Percentiles rank a stretch among this genome's conserved stretches.
Conservation (phyloP, 1,140 invertebrate genomes). For the Oryzaephilus surinamensis region DNA sequence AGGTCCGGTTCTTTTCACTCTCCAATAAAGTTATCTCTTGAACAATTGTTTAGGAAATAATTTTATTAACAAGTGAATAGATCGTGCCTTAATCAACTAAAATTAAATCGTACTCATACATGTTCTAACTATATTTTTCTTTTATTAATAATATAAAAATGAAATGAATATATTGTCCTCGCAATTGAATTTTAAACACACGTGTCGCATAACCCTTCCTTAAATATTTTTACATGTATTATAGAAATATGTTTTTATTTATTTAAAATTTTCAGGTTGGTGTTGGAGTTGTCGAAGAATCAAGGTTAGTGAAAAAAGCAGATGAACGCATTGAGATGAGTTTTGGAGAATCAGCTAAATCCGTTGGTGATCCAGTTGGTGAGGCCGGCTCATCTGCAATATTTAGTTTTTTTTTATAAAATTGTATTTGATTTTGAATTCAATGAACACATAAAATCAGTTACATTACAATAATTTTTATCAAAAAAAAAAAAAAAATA, state of each 20-base stretch:
- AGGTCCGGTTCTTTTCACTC: too few relatives aligned
- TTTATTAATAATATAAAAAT: slow-evolving; percentile 7
- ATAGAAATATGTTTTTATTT: not conserved
- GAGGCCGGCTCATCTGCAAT: slow-evolving; percentile 23
- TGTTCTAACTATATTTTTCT: slow-evolving; percentile 11
- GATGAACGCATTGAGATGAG: slow-evolving; percentile 22
- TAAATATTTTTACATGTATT: too few relatives aligned
- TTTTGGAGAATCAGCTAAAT: slow-evolving; percentile 20
- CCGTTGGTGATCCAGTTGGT: slow-evolving; percentile 19
- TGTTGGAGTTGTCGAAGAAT: slow-evolving; percentile 27
- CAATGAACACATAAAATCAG: slow-evolving; percentile 3
- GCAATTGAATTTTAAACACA: too few relatives aligned
- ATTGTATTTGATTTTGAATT: not conserved
- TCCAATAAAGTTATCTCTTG: too few relatives aligned
- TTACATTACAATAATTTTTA: slow-evolving; percentile 9
- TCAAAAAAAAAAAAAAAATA: slow-evolving; percentile 4
- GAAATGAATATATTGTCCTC: too few relatives aligned
- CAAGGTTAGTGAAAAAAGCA: slow-evolving; percentile 27
- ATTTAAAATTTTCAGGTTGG: slow-evolving; percentile 16
- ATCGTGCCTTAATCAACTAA: too few relatives aligned
- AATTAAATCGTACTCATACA: too few relatives aligned
- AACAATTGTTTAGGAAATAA: too few relatives aligned
- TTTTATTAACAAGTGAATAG: too few relatives aligned
- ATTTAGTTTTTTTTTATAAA: not conserved
- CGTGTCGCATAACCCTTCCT: too few relatives aligned